A percentile compares a stretch with the other conserved stretches of the same genome.
phyloP scores from a whole-genome alignment of 2,113 vertebrate genomes.

The Nothocercus julius region DNA sequence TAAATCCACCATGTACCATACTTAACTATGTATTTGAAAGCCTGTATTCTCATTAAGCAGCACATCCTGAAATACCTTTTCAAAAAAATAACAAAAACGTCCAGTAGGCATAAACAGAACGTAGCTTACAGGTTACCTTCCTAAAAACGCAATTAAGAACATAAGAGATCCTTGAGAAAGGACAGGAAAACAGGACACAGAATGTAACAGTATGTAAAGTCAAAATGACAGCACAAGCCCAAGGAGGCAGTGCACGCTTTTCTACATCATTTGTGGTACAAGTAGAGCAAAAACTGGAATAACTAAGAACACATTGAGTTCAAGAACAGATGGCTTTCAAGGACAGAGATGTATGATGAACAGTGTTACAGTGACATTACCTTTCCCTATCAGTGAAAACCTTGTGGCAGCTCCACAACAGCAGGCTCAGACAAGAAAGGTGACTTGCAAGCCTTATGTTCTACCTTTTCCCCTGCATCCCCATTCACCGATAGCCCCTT shows the following conservation, averaged over 20 bases:
- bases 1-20: background rate
- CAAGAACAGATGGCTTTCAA: background rate
- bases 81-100: background rate
- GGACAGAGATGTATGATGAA: background rate
- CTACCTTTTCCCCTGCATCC: background rate
- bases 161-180: background rate
- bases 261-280: background rate
- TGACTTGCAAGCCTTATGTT: accelerated
- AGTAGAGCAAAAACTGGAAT: background rate
- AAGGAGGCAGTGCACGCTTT: background rate
- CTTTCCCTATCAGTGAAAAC: background rate
- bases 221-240: background rate
- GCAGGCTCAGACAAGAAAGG: background rate
- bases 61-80: background rate
- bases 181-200: background rate
- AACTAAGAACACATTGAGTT: background rate
- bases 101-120: background rate
- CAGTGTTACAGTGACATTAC: background rate
- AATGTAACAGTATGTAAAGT: background rate
- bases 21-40: background rate
- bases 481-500: too few relatives aligned
- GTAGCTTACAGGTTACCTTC: background rate
- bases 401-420: background rate
- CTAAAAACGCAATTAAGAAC: background rate
- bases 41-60: background rate